These are phyloP conservation scores for Calcarius lapponicus DNA, from an alignment of 2,797 vertebrate species.

Conservation along the genomic window DNA sequence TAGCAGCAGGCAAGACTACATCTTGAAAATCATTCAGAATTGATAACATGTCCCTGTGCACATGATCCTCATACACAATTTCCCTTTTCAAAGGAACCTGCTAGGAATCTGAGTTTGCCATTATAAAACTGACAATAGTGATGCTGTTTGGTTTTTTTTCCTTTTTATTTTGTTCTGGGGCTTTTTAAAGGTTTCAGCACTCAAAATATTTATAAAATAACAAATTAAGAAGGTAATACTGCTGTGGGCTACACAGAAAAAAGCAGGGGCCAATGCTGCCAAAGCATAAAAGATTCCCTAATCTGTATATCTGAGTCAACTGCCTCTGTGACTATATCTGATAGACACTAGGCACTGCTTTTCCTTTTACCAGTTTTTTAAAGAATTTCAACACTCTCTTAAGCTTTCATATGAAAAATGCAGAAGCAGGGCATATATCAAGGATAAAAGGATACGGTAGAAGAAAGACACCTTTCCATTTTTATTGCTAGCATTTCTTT, in stretches of 20 bases:
- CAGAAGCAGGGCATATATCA: slow-evolving; percentile 51
- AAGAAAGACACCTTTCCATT: slow-evolving; percentile 52
- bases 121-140: slow-evolving; percentile 25
- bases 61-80: slow-evolving; percentile 22
- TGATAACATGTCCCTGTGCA: slow-evolving; percentile 32
- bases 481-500: slow-evolving; percentile 38
- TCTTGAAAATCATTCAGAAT: slow-evolving; percentile 41
- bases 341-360: background rate
- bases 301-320: background rate
- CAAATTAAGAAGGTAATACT: slow-evolving; percentile 22
- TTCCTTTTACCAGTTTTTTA: background rate
- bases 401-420: slow-evolving; percentile 48
- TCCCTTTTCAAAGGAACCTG: slow-evolving; percentile 24
- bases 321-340: background rate
- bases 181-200: background rate
- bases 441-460: slow-evolving; percentile 36
- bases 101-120: slow-evolving; percentile 2
- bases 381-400: slow-evolving; percentile 41
- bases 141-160: background rate
- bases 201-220: slow-evolving; percentile 44
- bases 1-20: slow-evolving; percentile 43
- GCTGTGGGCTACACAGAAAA: background rate
- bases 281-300: slow-evolving; percentile 6
- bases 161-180: background rate
- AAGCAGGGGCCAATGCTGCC: background rate